Conservation (phyloP, 2,888 invertebrate genomes). For the Eupithecia subumbrata region DNA sequence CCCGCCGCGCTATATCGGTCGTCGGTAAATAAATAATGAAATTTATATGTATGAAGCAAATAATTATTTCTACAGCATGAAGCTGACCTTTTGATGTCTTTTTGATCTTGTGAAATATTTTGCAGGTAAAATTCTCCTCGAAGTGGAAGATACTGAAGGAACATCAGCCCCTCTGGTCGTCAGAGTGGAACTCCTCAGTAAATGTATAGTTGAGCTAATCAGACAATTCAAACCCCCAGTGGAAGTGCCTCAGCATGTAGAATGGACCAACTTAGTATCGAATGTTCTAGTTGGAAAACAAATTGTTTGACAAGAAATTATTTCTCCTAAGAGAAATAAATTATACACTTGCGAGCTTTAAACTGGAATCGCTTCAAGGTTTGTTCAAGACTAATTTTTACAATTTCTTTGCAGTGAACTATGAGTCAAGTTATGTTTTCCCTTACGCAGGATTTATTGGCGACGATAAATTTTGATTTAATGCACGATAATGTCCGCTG, state of each 20-base stretch:
- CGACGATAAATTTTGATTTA: too few relatives aligned
- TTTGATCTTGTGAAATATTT: conserved; percentile 35
- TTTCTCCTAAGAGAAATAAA: too few relatives aligned
- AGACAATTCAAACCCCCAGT: conserved; percentile 70
- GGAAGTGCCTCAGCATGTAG: conserved; percentile 63
- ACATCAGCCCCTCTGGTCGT: conserved; percentile 57
- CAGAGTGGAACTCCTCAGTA: conserved; percentile 66
- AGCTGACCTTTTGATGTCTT: neutral
- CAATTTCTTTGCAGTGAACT: too few relatives aligned
- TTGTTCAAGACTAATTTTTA: too few relatives aligned
- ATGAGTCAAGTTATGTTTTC: too few relatives aligned
- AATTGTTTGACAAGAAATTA: conserved; percentile 57
- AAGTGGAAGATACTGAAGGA: conserved; percentile 58
- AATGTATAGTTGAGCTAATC: conserved; percentile 67
- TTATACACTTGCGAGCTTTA: too few relatives aligned
- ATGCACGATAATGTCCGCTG: too few relatives aligned
- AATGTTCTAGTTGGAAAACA: conserved; percentile 75
- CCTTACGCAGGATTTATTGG: too few relatives aligned
- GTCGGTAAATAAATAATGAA: neutral
- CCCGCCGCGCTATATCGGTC: too few relatives aligned
- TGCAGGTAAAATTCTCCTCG: conserved; percentile 71
- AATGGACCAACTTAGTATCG: conserved; percentile 73
- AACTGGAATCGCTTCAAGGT: too few relatives aligned
- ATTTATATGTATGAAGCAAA: too few relatives aligned
- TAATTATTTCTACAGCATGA: too few relatives aligned